Evolutionary conservation across 2,113 vertebrate species (phyloP), one percentile per base, ranked within the genome.

Genomic region (Etheostoma spectabile): DNA sequence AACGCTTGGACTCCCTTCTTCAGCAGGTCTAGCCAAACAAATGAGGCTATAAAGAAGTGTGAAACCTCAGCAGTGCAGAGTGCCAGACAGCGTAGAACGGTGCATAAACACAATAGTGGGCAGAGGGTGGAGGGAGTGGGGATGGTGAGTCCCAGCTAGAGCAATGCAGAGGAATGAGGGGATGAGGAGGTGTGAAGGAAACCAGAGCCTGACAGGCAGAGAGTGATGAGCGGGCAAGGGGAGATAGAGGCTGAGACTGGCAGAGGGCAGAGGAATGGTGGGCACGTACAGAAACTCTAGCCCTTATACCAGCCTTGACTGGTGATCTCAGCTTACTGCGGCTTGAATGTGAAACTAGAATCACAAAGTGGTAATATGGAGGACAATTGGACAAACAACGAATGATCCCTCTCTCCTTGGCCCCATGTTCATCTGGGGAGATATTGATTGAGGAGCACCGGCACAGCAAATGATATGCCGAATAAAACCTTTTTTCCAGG

Each of bases 251-350:
- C 45, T 63, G 19, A 82, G 76, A 64, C 21, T 88, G 86, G 77
- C 88, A 89, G 77, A 81, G 78, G 84, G 79, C 77, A 86, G 67
- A 74, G 62, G 46, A 71, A 73, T 69, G 79, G 81, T 77, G 86
- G 88, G 83, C 83, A 87, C n/a, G 19, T 42, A 72, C 27, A 85
- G 87, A 90, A 90, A 92, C 80, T 85, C 49, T 66, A 87, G 22
- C 83, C 77, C 64, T 72, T 71, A 69, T 18, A 76, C 70, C 83
- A 71, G 79, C 80, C 63, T 68, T 4, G 24, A 60, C 38, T 66
- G 79, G 86, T 93, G 90, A 93, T 85, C 80, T 91, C 89, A 93
- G 86, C 84, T 67, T 66, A 75, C 51, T 89, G 89, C 14, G 84
- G 91, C 84, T 77, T 74, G 52, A 83, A 85, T 74, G 82, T 90